Base-by-base conservation (phyloP, 2,113 vertebrate genomes). In the Lonchura striata region DNA sequence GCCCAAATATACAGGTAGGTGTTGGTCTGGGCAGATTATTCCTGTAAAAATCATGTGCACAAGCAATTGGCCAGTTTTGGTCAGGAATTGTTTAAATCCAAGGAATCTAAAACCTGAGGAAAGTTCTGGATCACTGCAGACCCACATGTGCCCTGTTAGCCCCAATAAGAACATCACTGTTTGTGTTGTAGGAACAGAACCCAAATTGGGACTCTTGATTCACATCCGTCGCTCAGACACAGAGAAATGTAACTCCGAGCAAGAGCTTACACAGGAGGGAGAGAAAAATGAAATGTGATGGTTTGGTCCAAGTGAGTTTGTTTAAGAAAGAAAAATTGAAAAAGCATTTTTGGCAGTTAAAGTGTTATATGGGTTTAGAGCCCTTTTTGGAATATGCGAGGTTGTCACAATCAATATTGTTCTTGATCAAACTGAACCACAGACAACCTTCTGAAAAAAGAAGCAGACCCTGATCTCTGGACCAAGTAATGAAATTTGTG, bases 391-490 rank as follows among this genome's bases (percentile, higher is more conserved):
- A 92, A 88, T 94, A 94, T 88, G 91, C 13, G 72, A 88, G 65
- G 82, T 53, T 94, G 95, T 97, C 96, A 97, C 94, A 94, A 95
- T 91, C 89, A 95, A 96, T 97, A 96, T 94, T 95, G 93, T 94
- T 94, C 95, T 82, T 92, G 92, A 96, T 95, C 94, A 95, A 96
- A 91, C 78, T 82, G 94, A 96, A 90, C 76, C 72, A 79, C 93
- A 94, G 95, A 88, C 92, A 95, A 82, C 86, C 68, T 85, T 71
- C 78, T 54, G 47, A 71, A 94, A 96, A 92, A 91, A 86, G 86
- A 37, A 88, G 47, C 86, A 97, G 92, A 86, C 65, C 66, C 90
- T 86, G 71, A 88, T 90, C 75, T 80, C 64, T 94, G 92, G 88
- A 92, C 75, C 90, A 90, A 90, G 63, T 94, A 94, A 97, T 91